Base-by-base conservation (phyloP, 1,140 invertebrate species). In the Bombus terrestris region DNA sequence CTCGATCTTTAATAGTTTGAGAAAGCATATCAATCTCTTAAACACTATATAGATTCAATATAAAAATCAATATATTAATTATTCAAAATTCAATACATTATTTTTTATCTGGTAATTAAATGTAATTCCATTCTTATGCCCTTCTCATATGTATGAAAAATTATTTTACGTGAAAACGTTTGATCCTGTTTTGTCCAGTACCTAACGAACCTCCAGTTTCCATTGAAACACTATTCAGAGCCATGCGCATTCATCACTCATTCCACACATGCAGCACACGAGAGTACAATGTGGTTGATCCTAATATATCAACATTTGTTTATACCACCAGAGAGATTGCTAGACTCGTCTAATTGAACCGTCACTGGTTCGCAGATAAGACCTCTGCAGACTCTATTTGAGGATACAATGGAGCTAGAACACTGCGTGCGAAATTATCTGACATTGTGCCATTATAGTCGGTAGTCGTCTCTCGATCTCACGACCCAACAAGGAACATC, bases 371-470 rank as follows among this genome's bases (percentile, higher is more conserved):
- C 59, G 47, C 43, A 79, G 86, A 81, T 81, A 87, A 87, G 74
- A 41, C 53, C 62, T 62, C 53, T 47, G 28, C 78, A 78, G 75
- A 72, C 62, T 81, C 78, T 41, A 57, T 78, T 85, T 37, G 72
- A 81, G 66, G 71, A 79, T 71, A 79, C 85, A 88, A 86, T 80
- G 39, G 80, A 43, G 35, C 10, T 62, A 41, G 79, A 76, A 43
- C n/a, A 53, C 72, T 90, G 72, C 77, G 85, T 88, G 87, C 81
- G 59, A 90, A 90, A 88, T 90, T 81, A 90, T 88, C 81, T 78
- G 76, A 87, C 87, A 87, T 72, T 76, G 73, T 82, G 74, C 64
- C 73, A 81, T 86, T 85, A 83, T 78, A 80, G 82, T 81, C 64
- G 57, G 81, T 37, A 77, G 78, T 71, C 62, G 68, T 57, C 64